phyloP scores from a whole-genome alignment of 2,797 vertebrate genomes.

The Aphelocoma californica region DNA sequence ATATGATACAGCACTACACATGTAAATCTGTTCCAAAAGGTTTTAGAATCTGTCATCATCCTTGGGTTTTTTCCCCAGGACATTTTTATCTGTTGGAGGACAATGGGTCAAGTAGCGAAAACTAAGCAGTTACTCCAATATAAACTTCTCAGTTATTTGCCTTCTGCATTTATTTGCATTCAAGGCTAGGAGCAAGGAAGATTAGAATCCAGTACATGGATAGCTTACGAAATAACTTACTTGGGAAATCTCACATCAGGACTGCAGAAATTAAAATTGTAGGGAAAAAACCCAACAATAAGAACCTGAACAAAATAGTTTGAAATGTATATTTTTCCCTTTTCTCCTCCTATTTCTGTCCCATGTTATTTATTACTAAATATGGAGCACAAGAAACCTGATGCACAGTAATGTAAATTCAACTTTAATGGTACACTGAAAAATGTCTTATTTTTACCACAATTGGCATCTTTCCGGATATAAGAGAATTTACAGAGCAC shows the following conservation, averaged over 20 bases:
- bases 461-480: conserved; percentile 35
- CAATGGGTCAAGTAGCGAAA: conserved; percentile 18
- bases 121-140: background rate
- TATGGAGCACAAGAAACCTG: conserved; percentile 49
- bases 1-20: background rate
- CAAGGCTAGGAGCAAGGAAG: background rate
- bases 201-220: conserved; percentile 41
- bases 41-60: conserved; percentile 4
- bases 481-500: conserved; percentile 35
- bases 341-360: background rate
- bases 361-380: conserved; percentile 56
- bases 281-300: background rate
- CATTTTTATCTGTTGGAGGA: conserved; percentile 49
- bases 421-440: conserved; percentile 26
- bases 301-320: conserved; percentile 28
- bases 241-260: conserved; percentile 15
- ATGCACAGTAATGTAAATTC: conserved; percentile 53
- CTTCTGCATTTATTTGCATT: background rate
- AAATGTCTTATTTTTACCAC: conserved; percentile 36
- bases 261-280: conserved; percentile 12
- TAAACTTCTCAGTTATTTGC: background rate
- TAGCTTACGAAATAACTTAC: conserved; percentile 40
- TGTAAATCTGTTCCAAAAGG: background rate
- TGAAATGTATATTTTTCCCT: background rate
- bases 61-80: background rate